Conservation (phyloP, 2,113 vertebrate species). For the Eulemur macaco region DNA sequence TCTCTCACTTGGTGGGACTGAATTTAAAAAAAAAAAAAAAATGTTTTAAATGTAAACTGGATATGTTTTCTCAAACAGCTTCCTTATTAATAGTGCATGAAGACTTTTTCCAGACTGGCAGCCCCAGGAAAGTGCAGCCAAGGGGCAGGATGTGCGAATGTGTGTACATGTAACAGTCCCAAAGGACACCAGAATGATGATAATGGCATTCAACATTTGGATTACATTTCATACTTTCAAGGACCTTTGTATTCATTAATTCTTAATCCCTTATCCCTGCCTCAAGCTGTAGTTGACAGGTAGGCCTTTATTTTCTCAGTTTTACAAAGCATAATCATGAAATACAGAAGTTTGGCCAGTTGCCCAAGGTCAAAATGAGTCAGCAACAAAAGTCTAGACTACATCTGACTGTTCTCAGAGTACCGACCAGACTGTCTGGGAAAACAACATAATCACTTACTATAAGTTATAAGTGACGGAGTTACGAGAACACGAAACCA, state of each 20-base stretch:
- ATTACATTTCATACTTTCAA: constrained; percentile 15
- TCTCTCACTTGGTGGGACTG: neutral
- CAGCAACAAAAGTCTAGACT: neutral
- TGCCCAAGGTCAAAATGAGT: constrained; percentile 20
- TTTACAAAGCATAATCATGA: constrained; percentile 15
- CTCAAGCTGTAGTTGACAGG: neutral
- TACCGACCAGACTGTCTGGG: neutral
- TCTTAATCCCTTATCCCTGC: constrained; percentile 41
- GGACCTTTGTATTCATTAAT: constrained; percentile 37
- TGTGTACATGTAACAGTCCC: neutral
- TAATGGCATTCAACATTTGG: neutral
- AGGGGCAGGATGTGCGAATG: accelerated
- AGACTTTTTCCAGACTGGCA: neutral
- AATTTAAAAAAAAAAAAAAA: neutral
- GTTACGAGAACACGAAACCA: neutral
- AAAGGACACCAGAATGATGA: neutral
- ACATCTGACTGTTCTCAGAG: neutral
- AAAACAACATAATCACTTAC: neutral
- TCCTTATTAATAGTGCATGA: neutral
- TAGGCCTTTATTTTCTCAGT: constrained; percentile 4
- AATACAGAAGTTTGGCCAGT: neutral
- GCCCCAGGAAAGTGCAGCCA: neutral
- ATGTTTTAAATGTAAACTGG: neutral
- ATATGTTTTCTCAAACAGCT: neutral
- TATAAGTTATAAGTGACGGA: neutral